These are phyloP conservation scores for Junonia oenone DNA, from an alignment of 2,888 invertebrate genomes.

Conservation along the genomic window DNA sequence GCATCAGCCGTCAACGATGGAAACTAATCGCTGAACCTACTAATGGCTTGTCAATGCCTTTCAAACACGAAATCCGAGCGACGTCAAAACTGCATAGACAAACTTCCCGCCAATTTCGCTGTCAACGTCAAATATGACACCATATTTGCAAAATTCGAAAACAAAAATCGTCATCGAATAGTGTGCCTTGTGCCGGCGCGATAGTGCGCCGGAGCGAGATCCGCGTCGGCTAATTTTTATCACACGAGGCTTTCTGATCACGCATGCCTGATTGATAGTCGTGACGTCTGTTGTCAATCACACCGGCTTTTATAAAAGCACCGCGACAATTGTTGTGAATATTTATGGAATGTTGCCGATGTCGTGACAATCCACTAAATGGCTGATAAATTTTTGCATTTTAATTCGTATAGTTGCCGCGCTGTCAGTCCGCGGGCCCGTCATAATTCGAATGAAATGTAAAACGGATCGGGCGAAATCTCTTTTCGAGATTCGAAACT, in stretches of 20 bases:
- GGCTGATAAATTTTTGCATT: constrained; percentile 50
- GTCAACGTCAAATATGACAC: constrained; percentile 43
- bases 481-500: constrained; percentile 56
- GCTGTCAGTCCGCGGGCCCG: constrained; percentile 36
- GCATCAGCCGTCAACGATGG: constrained; percentile 40
- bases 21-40: constrained; percentile 36
- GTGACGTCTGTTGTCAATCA: constrained; percentile 68
- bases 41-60: constrained; percentile 40
- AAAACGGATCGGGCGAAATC: constrained; percentile 52
- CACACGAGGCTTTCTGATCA: constrained; percentile 43
- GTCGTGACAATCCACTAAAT: constrained; percentile 58
- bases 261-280: constrained; percentile 64
- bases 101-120: constrained; percentile 55
- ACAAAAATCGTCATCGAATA: constrained; percentile 38
- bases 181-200: constrained; percentile 32
- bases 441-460: constrained; percentile 41
- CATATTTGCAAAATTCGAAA: constrained; percentile 38
- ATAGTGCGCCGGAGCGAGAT: constrained; percentile 17
- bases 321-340: constrained; percentile 61
- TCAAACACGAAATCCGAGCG: constrained; percentile 39
- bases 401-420: constrained; percentile 55
- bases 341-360: constrained; percentile 63
- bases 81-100: constrained; percentile 65
- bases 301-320: constrained; percentile 59
- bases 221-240: constrained; percentile 31